These are phyloP conservation scores for Bemisia tabaci DNA, from an alignment of 1,140 invertebrate genomes.

Conservation along the genomic window DNA sequence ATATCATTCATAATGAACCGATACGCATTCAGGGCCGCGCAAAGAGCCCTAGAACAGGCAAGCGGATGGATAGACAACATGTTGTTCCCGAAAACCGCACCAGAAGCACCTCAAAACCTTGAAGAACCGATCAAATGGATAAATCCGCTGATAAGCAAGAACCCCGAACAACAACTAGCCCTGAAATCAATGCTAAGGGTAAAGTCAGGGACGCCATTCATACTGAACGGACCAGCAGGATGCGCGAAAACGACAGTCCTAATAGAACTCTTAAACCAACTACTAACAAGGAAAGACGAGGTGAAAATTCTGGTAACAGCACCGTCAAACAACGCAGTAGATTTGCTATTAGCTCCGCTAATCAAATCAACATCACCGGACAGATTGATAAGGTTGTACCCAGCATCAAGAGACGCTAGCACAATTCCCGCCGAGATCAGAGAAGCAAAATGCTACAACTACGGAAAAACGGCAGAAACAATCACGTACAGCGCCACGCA, in stretches of 20 bases:
- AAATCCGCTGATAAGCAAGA: not conserved
- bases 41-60: not conserved
- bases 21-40: not conserved
- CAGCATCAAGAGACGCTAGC: not conserved
- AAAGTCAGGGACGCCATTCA: slow-evolving; percentile 43
- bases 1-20: not conserved
- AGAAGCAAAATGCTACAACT: slow-evolving; percentile 13
- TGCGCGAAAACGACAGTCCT: not conserved
- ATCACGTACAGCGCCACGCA: slow-evolving; percentile 65
- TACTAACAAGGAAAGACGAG: not conserved
- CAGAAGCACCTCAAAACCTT: not conserved
- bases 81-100: not conserved
- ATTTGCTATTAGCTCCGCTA: not conserved
- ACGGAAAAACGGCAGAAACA: slow-evolving; percentile 54
- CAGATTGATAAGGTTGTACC: not conserved
- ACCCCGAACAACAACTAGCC: not conserved
- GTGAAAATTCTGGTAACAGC: not conserved
- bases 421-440: not conserved
- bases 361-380: not conserved
- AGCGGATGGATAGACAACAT: not conserved
- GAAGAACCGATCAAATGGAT: not conserved
- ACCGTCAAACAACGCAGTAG: not conserved
- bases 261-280: not conserved
- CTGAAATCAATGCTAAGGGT: not conserved
- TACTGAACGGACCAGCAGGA: not conserved